phyloP scores from a whole-genome alignment of 1,140 invertebrate species.

The Panagrolaimus sp. region DNA sequence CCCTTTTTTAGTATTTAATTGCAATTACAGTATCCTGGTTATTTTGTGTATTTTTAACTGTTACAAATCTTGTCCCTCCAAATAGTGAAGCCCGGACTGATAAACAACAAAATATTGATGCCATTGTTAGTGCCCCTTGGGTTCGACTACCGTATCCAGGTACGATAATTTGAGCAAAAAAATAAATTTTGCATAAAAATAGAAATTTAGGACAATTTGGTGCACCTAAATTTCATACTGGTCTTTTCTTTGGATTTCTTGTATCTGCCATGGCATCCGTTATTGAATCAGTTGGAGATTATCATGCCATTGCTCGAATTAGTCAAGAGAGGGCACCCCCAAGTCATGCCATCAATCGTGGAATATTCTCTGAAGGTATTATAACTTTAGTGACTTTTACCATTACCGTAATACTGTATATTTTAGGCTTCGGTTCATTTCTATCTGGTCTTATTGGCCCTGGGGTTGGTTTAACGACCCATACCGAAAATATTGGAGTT shows the following conservation, averaged over 20 bases:
- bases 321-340: slow-evolving; percentile 59
- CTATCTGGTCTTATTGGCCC: slow-evolving; percentile 49
- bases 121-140: slow-evolving; percentile 48
- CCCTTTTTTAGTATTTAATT: slow-evolving; percentile 47
- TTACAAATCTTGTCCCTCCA: slow-evolving; percentile 38
- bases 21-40: slow-evolving; percentile 53
- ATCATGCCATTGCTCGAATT: slow-evolving; percentile 60
- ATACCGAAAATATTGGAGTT: slow-evolving; percentile 58
- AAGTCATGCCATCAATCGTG: slow-evolving; percentile 61
- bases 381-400: neutral
- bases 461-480: slow-evolving; percentile 45
- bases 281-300: slow-evolving; percentile 62
- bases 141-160: slow-evolving; percentile 52
- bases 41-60: slow-evolving; percentile 53
- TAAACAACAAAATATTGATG: slow-evolving; percentile 43
- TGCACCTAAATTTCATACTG: slow-evolving; percentile 55
- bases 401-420: too few species aligned
- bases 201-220: slow-evolving; percentile 60
- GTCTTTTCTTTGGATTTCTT: slow-evolving; percentile 60
- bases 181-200: slow-evolving; percentile 14
- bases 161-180: slow-evolving; percentile 20
- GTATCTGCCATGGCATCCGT: slow-evolving; percentile 60
- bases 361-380: slow-evolving; percentile 52
- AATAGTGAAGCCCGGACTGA: slow-evolving; percentile 53
- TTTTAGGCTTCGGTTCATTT: slow-evolving; percentile 41